Evolutionary conservation across 2,113 vertebrate genomes (phyloP).

Genomic region (Acinonyx jubatus): DNA sequence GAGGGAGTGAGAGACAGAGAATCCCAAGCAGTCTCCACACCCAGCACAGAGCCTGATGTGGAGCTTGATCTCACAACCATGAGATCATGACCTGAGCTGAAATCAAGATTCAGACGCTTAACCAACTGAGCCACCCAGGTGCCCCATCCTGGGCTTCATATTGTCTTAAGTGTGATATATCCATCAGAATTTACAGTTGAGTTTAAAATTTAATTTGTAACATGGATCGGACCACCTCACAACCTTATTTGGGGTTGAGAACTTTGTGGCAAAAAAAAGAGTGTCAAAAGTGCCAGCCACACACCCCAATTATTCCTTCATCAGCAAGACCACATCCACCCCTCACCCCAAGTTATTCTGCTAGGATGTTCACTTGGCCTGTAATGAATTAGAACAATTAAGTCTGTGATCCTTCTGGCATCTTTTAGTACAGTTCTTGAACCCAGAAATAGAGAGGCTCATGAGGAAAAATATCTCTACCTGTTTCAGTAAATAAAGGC

Average conservation of each 20-base stretch:
- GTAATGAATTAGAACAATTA: neutral
- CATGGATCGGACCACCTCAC: neutral
- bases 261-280: neutral
- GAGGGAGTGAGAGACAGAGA: no score
- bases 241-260: neutral
- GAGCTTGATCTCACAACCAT: no score
- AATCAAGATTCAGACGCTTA: no score
- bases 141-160: neutral
- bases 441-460: neutral
- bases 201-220: neutral
- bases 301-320: no score
- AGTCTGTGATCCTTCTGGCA: neutral
- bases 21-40: no score
- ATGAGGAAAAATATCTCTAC: neutral
- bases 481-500: neutral
- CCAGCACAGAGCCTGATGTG: no score
- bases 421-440: neutral
- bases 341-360: neutral
- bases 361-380: neutral
- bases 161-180: neutral
- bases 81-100: no score
- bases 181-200: neutral
- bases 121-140: no score
- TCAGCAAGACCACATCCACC: neutral
- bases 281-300: neutral